A percentile compares a stretch with the other conserved stretches of the same genome.
Evolutionary conservation across 2,797 vertebrate genomes (phyloP).

Genomic region (Melanotaenia trifasciata): DNA sequence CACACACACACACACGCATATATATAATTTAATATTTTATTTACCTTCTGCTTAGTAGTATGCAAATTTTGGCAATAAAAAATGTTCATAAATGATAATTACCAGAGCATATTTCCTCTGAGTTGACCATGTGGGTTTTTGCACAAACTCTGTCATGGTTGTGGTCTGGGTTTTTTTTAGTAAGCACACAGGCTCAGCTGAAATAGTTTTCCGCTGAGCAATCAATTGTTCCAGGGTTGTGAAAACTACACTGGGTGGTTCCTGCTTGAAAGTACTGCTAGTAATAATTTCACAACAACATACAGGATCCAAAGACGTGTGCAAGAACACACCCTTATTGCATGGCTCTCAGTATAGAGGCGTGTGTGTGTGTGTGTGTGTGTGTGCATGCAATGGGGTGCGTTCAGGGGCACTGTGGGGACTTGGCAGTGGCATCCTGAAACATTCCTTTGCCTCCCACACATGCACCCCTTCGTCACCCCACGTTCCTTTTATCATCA

Average conservation of each 20-base stretch:
- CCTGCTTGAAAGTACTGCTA: constrained; percentile 7
- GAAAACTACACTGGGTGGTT: constrained; percentile 18
- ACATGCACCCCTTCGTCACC: constrained; percentile 27
- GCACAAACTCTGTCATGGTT: not conserved
- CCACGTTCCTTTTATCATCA: constrained; percentile 48
- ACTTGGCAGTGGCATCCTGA: constrained; percentile 54
- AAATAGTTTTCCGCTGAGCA: constrained; percentile 24
- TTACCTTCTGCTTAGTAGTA: not conserved
- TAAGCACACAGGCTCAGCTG: not conserved
- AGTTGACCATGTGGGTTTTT: constrained; percentile 6
- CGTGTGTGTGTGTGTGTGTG: not conserved
- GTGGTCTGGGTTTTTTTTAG: not conserved
- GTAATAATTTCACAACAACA: constrained; percentile 20
- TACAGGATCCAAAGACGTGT: constrained; percentile 15
- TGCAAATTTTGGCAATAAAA: not conserved
- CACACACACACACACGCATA: no score
- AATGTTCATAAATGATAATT: constrained; percentile 5
- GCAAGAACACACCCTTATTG: not conserved
- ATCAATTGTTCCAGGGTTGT: constrained; percentile 14
- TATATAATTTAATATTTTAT: not conserved
- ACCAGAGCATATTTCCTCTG: not conserved
- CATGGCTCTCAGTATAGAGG: constrained; percentile 6
- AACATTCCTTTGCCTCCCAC: constrained; percentile 48
- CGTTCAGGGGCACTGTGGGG: constrained; percentile 38
- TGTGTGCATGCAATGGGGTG: constrained; percentile 3